A percentile compares a stretch with the other conserved stretches of the same genome.
These are phyloP conservation scores for Perodicticus potto DNA, from an alignment of 2,797 vertebrate genomes.

Conservation along the genomic window DNA sequence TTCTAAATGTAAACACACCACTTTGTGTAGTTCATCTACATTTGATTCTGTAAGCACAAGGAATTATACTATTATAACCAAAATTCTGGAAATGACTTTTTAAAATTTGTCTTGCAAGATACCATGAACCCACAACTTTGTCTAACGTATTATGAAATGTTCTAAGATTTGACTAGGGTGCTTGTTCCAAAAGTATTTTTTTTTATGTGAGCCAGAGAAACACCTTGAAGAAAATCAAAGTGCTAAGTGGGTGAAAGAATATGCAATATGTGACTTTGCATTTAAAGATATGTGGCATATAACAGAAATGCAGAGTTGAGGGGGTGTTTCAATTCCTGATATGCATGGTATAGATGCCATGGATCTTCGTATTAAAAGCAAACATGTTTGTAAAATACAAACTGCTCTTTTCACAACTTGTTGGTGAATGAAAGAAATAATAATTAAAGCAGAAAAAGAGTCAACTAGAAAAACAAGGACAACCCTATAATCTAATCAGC, in stretches of 20 bases:
- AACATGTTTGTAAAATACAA: background rate
- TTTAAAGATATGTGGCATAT: background rate
- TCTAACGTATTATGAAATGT: background rate
- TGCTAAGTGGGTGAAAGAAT: background rate
- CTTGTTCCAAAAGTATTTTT: slow-evolving; percentile 5
- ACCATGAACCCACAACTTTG: background rate
- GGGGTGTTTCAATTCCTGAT: background rate
- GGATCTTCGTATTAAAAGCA: background rate
- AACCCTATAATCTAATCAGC: background rate
- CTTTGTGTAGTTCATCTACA: background rate
- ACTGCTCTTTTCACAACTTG: background rate
- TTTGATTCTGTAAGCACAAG: background rate
- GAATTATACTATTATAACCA: background rate
- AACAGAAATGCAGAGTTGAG: background rate
- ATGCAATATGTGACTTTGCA: background rate
- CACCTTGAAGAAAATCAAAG: background rate
- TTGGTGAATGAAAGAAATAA: background rate
- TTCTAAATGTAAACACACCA: background rate
- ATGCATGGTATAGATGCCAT: background rate
- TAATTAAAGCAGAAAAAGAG: background rate
- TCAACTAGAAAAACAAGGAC: background rate
- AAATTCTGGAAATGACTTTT: background rate
- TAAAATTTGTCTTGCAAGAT: background rate
- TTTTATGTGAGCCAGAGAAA: slow-evolving; percentile 26
- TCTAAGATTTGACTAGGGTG: background rate